Evolutionary conservation across 2,797 vertebrate species (phyloP).

Genomic region (Xyrichtys novacula): DNA sequence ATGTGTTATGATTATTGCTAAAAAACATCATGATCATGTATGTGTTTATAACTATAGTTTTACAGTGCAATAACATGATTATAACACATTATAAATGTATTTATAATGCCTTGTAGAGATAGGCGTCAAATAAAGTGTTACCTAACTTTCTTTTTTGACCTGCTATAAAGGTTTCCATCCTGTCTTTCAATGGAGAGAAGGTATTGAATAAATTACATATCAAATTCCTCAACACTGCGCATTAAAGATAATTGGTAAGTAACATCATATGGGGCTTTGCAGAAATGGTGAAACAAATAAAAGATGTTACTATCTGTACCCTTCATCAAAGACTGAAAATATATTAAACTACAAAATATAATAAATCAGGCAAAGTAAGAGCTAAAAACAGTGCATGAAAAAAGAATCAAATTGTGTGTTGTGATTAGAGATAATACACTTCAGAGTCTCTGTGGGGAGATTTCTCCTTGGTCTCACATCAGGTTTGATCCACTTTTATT

Average conservation of each 20-base stretch:
- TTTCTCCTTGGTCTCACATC: neutral
- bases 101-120: no score
- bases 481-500: slow-evolving; percentile 6
- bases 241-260: neutral
- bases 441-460: slow-evolving; percentile 12
- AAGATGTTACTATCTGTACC: neutral
- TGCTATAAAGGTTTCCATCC: no score
- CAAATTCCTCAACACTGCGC: neutral
- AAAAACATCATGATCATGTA: no score
- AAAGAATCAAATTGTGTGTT: slow-evolving; percentile 1
- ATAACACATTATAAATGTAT: no score
- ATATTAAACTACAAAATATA: no score
- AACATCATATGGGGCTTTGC: neutral
- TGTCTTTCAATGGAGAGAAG: no score
- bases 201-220: neutral
- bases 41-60: no score
- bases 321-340: no score
- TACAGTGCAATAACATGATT: no score
- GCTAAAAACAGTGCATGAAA: neutral
- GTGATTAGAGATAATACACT: slow-evolving; percentile 12
- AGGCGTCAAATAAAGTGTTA: no score
- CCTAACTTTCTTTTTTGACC: no score
- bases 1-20: no score
- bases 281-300: neutral
- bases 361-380: neutral